Evolutionary conservation across 2,888 invertebrate genomes (phyloP).

Genomic region (Girardia tigrina): DNA sequence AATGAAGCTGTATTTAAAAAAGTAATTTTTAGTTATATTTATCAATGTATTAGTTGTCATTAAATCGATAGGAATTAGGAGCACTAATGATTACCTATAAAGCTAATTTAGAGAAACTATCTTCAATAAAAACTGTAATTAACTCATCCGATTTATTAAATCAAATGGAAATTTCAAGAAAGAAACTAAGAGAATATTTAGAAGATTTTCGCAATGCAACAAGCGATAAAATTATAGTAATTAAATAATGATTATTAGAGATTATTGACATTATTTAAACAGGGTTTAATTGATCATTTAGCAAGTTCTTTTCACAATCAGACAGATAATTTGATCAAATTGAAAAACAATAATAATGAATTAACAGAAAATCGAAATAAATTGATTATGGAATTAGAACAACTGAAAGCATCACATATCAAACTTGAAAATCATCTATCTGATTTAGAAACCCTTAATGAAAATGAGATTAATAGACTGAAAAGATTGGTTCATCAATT

Average conservation of each 20-base stretch:
- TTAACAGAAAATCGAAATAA: background rate
- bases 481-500: background rate
- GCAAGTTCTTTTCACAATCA: too few relatives aligned
- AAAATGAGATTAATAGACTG: background rate
- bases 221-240: background rate
- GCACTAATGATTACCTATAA: background rate
- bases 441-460: background rate
- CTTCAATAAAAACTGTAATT: background rate
- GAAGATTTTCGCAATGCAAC: background rate
- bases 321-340: too few relatives aligned
- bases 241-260: too few relatives aligned
- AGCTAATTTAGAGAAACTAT: background rate
- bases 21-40: background rate
- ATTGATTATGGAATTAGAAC: background rate
- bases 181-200: background rate
- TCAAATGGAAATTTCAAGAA: background rate
- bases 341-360: background rate
- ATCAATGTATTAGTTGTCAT: background rate
- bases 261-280: too few relatives aligned
- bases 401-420: background rate
- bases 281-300: too few relatives aligned
- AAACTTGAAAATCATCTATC: background rate
- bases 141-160: background rate
- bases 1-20: constrained; percentile 14
- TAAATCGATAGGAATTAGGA: background rate